phyloP scores from a whole-genome alignment of 1,140 invertebrate species.

The Mylabris phalerata region DNA sequence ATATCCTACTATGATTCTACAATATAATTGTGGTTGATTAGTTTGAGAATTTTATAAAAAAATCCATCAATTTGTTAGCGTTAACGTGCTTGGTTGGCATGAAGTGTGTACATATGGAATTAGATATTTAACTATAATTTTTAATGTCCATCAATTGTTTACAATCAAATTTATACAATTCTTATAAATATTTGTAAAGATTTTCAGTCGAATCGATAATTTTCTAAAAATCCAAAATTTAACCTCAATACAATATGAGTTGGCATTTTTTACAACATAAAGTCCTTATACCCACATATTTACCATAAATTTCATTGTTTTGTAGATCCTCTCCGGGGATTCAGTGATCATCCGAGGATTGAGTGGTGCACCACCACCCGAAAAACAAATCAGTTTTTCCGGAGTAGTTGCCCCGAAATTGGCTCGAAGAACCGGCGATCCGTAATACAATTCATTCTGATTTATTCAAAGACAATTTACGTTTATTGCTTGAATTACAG shows the following conservation, averaged over 20 bases:
- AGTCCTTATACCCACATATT: neutral
- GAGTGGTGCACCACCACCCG: conserved; percentile 79
- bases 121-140: conserved; percentile 8
- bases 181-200: neutral
- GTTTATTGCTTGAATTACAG: conserved; percentile 8
- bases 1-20: no score
- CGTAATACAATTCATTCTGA: conserved; percentile 45
- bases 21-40: no score
- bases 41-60: no score
- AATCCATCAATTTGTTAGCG: neutral
- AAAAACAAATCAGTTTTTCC: conserved; percentile 83
- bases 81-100: conserved; percentile 27
- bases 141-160: conserved; percentile 8
- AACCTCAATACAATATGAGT: conserved; percentile 22
- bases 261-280: conserved; percentile 22
- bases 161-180: neutral
- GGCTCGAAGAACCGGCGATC: conserved; percentile 63
- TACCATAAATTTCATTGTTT: conserved; percentile 5
- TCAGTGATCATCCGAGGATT: conserved; percentile 78
- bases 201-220: conserved; percentile 5
- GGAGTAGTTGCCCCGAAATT: conserved; percentile 89
- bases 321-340: conserved; percentile 83
- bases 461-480: neutral
- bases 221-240: neutral
- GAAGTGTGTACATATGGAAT: conserved; percentile 21